Percentiles rank a stretch among this genome's conserved stretches.
Evolutionary conservation across 2,113 vertebrate species (phyloP).

Genomic region (Lichenostomus cassidix): DNA sequence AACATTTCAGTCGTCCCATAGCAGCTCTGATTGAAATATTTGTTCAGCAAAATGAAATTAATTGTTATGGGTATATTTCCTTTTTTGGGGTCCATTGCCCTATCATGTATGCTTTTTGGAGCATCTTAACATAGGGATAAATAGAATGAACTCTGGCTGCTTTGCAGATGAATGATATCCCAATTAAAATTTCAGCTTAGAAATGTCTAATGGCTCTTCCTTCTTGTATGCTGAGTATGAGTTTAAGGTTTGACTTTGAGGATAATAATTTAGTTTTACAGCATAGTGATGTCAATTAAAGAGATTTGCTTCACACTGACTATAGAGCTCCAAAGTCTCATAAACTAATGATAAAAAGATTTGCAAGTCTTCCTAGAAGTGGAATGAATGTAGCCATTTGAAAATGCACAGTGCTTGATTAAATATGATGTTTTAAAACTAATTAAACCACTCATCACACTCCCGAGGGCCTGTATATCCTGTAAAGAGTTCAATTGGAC

Average conservation of each 20-base stretch:
- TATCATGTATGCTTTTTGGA: background rate
- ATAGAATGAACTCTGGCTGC: background rate
- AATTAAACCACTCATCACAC: constrained; percentile 52
- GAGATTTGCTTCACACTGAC: constrained; percentile 35
- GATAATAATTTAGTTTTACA: background rate
- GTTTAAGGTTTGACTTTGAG: background rate
- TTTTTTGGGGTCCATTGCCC: background rate
- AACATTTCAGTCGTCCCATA: background rate
- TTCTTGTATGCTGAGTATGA: background rate
- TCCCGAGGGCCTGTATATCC: background rate
- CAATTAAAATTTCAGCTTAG: constrained; percentile 17
- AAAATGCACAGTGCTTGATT: constrained; percentile 21
- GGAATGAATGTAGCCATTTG: constrained; percentile 1
- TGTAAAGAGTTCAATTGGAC: background rate
- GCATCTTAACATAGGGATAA: background rate
- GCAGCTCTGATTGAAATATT: background rate
- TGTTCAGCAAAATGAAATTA: background rate
- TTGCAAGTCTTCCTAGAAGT: constrained; percentile 7
- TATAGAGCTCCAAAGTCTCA: background rate
- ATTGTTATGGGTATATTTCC: background rate
- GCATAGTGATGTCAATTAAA: background rate
- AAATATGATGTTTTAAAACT: constrained; percentile 42
- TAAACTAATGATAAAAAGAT: constrained; percentile 18
- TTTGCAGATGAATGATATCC: background rate
- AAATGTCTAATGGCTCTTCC: background rate